Base-by-base conservation (phyloP, 1,140 invertebrate genomes). In the Diorhabda sublineata region DNA sequence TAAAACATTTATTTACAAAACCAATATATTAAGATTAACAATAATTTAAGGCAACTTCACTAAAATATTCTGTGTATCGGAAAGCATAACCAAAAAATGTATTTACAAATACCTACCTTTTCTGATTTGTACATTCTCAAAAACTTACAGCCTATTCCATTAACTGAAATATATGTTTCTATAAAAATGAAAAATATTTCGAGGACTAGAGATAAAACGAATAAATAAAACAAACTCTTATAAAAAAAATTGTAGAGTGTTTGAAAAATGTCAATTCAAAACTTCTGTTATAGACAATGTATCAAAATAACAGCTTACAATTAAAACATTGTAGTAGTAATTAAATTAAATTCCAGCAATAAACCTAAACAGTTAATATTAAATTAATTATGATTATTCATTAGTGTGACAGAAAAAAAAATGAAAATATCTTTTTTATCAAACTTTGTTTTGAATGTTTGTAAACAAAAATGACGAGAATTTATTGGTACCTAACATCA, bases 1-100 rank as follows among this genome's bases (percentile, higher is more conserved):
- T 60, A 66, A 70, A 66, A 70, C 64, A 47, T 70, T 70, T 70
- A 70, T 70, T 70, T 70, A 70, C 69, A 70, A 70, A 67, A 66
- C 59, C 60, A 66, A 70, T 70, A 70, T 70, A 70, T 70, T 70
- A 70, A 70, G 66, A 67, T 70, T 66, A 66, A 70, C 66, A 70
- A 69, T 69, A 69, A 69, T 69, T 69, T 69, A 70, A 66, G 64
- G 63, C 68, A 70, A 45, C 64, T 43, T 66, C 52, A 61, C 64
- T 61, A 61, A 66, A 70, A 58, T 66, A 60, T 65, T 66, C 42
- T 61, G 61, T 70, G n/a, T 63, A 41, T 47, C 9, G 45, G 61
- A 70, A 26, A 70, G 69, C 69, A 52, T 67, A 64, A 62, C 64
- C 67, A 69, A 61, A 56, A 66, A 57, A 65, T 44, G 11, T 70